These are phyloP conservation scores for Hippasteria phrygiana DNA, from an alignment of 53 echinoderm and acorn worm species.

Conservation along the genomic window DNA sequence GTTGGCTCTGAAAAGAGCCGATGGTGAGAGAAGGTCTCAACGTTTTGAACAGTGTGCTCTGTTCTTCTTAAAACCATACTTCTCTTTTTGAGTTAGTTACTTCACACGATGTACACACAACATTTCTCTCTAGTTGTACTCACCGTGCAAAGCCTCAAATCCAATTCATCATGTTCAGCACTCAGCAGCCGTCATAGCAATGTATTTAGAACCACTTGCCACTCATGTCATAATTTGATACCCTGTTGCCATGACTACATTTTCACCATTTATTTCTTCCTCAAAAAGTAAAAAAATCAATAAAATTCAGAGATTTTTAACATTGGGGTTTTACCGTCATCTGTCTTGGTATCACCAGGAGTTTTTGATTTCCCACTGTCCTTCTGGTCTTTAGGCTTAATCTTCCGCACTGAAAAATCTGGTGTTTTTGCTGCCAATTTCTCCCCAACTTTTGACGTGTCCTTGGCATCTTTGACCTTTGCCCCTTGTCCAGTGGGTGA, in stretches of 20 bases:
- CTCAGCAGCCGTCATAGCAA: too few relatives aligned
- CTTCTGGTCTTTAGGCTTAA: conserved; percentile 41
- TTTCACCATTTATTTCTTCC: not conserved
- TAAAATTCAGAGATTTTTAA: not conserved
- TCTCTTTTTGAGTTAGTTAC: too few relatives aligned
- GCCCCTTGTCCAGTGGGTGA: not conserved
- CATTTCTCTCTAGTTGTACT: too few relatives aligned
- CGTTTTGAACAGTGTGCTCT: too few relatives aligned
- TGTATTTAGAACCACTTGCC: not conserved
- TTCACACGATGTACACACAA: too few relatives aligned
- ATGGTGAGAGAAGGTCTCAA: too few relatives aligned
- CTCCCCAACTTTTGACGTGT: not conserved
- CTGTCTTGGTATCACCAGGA: not conserved
- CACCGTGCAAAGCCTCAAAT: too few relatives aligned
- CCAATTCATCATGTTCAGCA: too few relatives aligned
- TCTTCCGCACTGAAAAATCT: conserved; percentile 1
- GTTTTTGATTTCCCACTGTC: conserved; percentile 28
- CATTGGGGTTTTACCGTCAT: conserved; percentile 8
- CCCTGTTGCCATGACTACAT: not conserved
- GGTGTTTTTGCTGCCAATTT: not conserved
- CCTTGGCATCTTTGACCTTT: not conserved
- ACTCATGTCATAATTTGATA: not conserved
- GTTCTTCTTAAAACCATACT: too few relatives aligned
- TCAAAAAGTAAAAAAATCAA: not conserved
- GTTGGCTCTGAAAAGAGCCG: too few relatives aligned